These are phyloP conservation scores for Cotesia congregata DNA, from an alignment of 2,888 invertebrate species.

Conservation along the genomic window DNA sequence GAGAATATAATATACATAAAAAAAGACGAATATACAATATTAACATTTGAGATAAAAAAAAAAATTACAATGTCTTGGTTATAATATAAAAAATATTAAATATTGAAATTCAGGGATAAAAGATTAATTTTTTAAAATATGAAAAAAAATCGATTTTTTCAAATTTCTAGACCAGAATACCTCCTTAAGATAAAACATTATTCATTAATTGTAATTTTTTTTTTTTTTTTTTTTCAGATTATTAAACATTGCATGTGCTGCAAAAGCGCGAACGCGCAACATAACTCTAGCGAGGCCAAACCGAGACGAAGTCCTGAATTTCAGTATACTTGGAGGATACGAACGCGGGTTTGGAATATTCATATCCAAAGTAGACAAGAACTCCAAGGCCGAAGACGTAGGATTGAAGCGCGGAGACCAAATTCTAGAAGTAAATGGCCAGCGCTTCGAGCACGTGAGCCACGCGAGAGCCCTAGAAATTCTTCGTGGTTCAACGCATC, in stretches of 20 bases:
- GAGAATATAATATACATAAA: too few species aligned
- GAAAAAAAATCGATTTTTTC: too few species aligned
- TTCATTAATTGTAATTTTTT: background rate
- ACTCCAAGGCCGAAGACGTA: constrained; percentile 94
- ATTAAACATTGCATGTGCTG: constrained; percentile 96
- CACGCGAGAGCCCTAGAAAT: constrained; percentile 94
- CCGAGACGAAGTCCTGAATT: constrained; percentile 93
- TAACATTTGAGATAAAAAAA: too few species aligned
- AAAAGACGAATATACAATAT: too few species aligned
- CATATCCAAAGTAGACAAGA: constrained; percentile 93
- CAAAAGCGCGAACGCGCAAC: constrained; percentile 93
- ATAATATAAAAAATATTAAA: too few species aligned
- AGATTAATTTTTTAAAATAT: too few species aligned
- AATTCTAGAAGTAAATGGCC: constrained; percentile 97
- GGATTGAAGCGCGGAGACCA: constrained; percentile 98
- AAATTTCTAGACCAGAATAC: too few species aligned
- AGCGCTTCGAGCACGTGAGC: constrained; percentile 94
- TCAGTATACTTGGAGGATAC: constrained; percentile 93
- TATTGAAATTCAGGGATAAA: too few species aligned
- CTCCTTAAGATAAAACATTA: too few species aligned
- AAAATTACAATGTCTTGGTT: too few species aligned
- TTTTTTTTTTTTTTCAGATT: constrained; percentile 73
- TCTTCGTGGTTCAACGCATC: constrained; percentile 92
- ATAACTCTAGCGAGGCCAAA: constrained; percentile 93
- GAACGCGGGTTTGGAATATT: constrained; percentile 95